phyloP scores from a whole-genome alignment of 2,888 invertebrate genomes.

The Scaeva pyrastri region DNA sequence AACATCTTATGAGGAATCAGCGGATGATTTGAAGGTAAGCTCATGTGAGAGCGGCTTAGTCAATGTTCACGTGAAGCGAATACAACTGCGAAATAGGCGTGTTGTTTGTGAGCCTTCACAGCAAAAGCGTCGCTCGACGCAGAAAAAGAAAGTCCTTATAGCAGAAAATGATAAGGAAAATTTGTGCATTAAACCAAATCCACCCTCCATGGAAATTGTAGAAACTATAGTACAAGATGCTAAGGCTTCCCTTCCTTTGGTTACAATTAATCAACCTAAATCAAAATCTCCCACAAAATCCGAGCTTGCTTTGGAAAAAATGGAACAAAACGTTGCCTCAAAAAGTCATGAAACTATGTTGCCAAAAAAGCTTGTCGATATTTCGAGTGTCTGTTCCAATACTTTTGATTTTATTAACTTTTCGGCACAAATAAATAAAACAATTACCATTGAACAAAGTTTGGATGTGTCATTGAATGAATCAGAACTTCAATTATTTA shows the following conservation, averaged over 20 bases:
- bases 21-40: constrained; percentile 41
- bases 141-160: constrained; percentile 24
- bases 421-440: constrained; percentile 39
- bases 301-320: constrained; percentile 4
- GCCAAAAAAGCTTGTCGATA: background rate
- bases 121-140: constrained; percentile 39
- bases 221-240: background rate
- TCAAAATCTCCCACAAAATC: constrained; percentile 1
- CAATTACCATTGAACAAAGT: constrained; percentile 58
- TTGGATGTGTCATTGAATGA: constrained; percentile 59
- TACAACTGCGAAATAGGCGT: constrained; percentile 50
- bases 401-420: constrained; percentile 68
- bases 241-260: background rate
- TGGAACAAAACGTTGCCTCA: background rate
- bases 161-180: constrained; percentile 69
- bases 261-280: background rate
- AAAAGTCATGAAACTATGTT: background rate
- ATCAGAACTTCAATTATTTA: constrained; percentile 61
- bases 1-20: constrained; percentile 76
- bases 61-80: constrained; percentile 55
- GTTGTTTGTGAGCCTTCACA: background rate
- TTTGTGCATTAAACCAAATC: background rate
- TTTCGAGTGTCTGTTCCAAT: constrained; percentile 43
- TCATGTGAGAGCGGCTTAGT: constrained; percentile 47
- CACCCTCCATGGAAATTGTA: background rate